Conservation (phyloP, 2,888 invertebrate species). For the Phortica magna region DNA sequence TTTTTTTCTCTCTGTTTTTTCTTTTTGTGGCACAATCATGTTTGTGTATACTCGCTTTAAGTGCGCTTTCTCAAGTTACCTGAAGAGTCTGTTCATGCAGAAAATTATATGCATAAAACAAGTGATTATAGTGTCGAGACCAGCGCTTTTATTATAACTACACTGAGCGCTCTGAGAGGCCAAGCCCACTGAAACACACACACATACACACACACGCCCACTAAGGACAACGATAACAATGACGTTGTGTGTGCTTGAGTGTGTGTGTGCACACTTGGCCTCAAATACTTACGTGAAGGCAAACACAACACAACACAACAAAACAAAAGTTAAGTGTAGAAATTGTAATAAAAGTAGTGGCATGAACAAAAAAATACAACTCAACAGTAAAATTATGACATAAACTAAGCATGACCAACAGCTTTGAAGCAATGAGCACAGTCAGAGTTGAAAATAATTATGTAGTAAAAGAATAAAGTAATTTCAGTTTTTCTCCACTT, state of each 20-base stretch:
- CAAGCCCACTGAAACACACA: not conserved
- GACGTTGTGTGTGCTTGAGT: not conserved
- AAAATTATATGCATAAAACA: conserved; percentile 71
- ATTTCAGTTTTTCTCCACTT: no score
- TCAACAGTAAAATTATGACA: conserved; percentile 39
- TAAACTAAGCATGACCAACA: conserved; percentile 11
- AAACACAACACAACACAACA: not conserved
- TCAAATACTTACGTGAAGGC: not conserved
- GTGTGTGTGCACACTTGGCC: conserved; percentile 16
- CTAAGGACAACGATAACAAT: not conserved
- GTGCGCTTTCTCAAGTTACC: not conserved
- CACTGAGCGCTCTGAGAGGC: conserved; percentile 12
- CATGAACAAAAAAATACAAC: conserved; percentile 43
- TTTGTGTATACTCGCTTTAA: not conserved
- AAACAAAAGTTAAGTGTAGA: not conserved
- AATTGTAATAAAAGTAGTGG: not conserved
- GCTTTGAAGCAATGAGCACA: not conserved
- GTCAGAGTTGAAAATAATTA: not conserved
- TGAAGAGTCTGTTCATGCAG: conserved; percentile 62
- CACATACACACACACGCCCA: not conserved
- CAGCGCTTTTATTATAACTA: conserved; percentile 59
- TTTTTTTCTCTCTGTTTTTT: not conserved
- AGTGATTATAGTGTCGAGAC: conserved; percentile 67
- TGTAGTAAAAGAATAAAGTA: not conserved
- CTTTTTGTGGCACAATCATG: not conserved